Base-by-base conservation (phyloP, 1,140 invertebrate genomes). In the Conus ventricosus region DNA sequence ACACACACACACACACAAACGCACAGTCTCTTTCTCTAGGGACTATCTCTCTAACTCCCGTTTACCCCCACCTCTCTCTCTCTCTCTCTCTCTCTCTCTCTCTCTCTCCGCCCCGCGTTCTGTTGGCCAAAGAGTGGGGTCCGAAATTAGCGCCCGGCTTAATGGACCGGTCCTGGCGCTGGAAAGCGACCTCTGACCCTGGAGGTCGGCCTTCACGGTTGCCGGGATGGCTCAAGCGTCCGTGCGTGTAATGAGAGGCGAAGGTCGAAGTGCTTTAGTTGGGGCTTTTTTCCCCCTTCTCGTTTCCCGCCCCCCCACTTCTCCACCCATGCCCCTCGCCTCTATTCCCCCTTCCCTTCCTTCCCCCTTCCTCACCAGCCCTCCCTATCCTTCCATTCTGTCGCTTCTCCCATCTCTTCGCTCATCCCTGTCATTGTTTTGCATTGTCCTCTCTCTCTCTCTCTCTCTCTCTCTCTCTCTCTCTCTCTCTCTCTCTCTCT, bases 401-500 rank as follows among this genome's bases (percentile, higher is more conserved):
- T 39, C 39, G 39, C 39, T 39, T 39, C 39, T 39, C 39, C 39
- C 39, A 39, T 63, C 60, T 63, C 60, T 63, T 20, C 17, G 11
- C 17, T 20, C 17, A 1, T 71, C 67, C 23, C 67, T n/a, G 11
- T 23, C 67, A 17, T 20, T 71, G 11, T 23, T 20, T 71, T 20
- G 6, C 67, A 17, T 20, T 71, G 11, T 23, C 67, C 23, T 20
- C 23, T n/a, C 23, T n/a, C 67, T 71, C 67, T 71, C 67, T 71
- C 67, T 71, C 67, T 71, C 67, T 71, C 76, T 78, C 76, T 78
- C 76, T 78, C 76, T 78, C 76, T 78, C 76, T 78, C 76, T 78
- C 76, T 78, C 76, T 78, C 76, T 78, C 76, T 78, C 76, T 75
- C 71, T 75, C 71, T 75, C 71, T 75, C 71, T 75, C 71, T 75